Conservation (phyloP, 2,888 invertebrate species). For the Schrankia costaestrigalis region DNA sequence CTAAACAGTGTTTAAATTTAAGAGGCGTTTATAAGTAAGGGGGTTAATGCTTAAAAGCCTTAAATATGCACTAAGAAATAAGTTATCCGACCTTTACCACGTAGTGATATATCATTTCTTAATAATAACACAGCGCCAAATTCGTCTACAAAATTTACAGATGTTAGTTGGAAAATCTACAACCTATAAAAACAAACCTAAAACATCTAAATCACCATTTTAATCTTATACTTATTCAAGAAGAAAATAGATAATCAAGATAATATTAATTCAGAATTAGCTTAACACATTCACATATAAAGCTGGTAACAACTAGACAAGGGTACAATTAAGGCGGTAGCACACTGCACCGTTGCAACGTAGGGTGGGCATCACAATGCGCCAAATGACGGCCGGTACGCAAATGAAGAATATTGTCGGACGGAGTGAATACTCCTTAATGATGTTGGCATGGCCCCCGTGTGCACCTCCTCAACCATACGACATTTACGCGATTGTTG, state of each 20-base stretch:
- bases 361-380: constrained; percentile 70
- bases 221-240: too few species aligned
- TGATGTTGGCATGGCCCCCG: constrained; percentile 59
- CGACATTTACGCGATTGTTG: constrained; percentile 67
- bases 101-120: too few species aligned
- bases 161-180: too few species aligned
- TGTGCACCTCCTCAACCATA: constrained; percentile 52
- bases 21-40: too few species aligned
- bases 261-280: constrained; percentile 33
- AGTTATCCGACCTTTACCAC: too few species aligned
- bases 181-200: too few species aligned
- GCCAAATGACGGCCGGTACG: constrained; percentile 71
- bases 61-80: too few species aligned
- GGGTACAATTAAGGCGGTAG: constrained; percentile 73
- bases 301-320: constrained; percentile 56
- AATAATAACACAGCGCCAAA: too few species aligned
- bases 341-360: constrained; percentile 62
- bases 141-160: too few species aligned
- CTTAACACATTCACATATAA: constrained; percentile 32
- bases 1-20: too few species aligned
- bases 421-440: constrained; percentile 76
- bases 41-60: too few species aligned
- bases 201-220: too few species aligned
- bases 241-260: not conserved
- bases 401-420: constrained; percentile 81